phyloP scores from a whole-genome alignment of 2,888 invertebrate species.

The Sminthurides aquaticus region DNA sequence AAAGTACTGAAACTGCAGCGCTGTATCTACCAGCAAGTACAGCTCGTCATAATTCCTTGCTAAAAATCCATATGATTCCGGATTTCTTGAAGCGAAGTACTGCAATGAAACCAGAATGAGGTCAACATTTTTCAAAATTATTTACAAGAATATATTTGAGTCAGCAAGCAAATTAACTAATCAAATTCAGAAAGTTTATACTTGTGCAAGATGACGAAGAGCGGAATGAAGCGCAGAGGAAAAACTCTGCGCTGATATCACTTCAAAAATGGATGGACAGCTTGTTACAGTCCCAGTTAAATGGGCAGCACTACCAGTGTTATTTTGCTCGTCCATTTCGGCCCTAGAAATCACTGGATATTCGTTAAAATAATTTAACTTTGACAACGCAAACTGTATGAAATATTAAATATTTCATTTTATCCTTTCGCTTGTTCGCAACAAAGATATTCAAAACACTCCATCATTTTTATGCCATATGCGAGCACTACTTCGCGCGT shows the following conservation, averaged over 20 bases:
- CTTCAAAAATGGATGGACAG: slow-evolving; percentile 33
- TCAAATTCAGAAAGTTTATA: slow-evolving; percentile 9
- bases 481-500: too few relatives aligned
- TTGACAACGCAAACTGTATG: too few relatives aligned
- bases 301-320: slow-evolving; percentile 25
- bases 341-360: too few relatives aligned
- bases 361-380: too few relatives aligned
- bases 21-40: slow-evolving; percentile 30
- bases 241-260: slow-evolving; percentile 37
- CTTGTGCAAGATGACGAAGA: slow-evolving; percentile 33
- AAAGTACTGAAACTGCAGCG: slow-evolving; percentile 37
- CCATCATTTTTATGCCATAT: too few relatives aligned
- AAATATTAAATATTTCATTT: too few relatives aligned
- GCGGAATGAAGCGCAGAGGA: slow-evolving; percentile 34
- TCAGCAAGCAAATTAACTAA: not conserved
- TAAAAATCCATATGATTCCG: slow-evolving; percentile 22
- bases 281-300: slow-evolving; percentile 28
- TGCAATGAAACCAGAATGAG: slow-evolving; percentile 15
- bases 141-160: not conserved
- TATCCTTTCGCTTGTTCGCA: too few relatives aligned
- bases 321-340: too few relatives aligned
- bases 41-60: slow-evolving; percentile 36
- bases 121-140: slow-evolving; percentile 5
- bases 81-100: slow-evolving; percentile 30
- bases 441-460: too few relatives aligned